phyloP scores from a whole-genome alignment of 2,113 vertebrate species.

The Poeciliopsis turrubarensis region DNA sequence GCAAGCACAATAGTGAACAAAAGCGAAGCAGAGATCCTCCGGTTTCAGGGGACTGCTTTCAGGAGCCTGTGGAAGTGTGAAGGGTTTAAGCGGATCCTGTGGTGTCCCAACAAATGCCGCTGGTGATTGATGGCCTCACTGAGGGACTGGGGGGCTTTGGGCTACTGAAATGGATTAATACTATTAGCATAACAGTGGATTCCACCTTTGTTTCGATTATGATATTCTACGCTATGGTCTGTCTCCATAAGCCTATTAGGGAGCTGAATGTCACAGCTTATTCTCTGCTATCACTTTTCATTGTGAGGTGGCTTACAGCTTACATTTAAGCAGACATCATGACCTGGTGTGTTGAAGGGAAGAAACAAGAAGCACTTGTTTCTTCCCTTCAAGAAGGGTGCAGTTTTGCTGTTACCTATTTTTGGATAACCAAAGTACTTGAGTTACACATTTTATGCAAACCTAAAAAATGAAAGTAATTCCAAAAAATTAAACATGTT shows the following conservation, averaged over 20 bases:
- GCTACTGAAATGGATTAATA: slow-evolving; percentile 60
- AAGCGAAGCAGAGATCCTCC: slow-evolving; percentile 27
- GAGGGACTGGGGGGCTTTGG: slow-evolving; percentile 30
- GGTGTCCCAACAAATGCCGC: slow-evolving; percentile 49
- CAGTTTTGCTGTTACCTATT: background rate
- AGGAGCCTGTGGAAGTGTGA: slow-evolving; percentile 57
- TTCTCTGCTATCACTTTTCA: slow-evolving; percentile 64
- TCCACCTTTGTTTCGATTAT: slow-evolving; percentile 56
- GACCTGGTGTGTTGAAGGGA: slow-evolving; percentile 6
- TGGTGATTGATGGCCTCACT: slow-evolving; percentile 67
- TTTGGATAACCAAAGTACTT: background rate
- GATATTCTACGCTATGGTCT: slow-evolving; percentile 54
- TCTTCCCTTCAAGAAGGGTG: too few relatives aligned
- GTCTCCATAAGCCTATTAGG: slow-evolving; percentile 70
- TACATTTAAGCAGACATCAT: slow-evolving; percentile 38
- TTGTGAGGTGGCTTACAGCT: slow-evolving; percentile 61
- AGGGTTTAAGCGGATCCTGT: slow-evolving; percentile 53
- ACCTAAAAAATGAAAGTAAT: slow-evolving; percentile 16
- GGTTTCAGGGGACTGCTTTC: slow-evolving; percentile 35
- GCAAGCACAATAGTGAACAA: slow-evolving; percentile 32
- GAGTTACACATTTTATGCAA: background rate
- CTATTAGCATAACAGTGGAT: slow-evolving; percentile 73
- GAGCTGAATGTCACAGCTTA: slow-evolving; percentile 43
- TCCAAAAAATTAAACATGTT: slow-evolving; percentile 29
- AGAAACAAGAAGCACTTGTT: slow-evolving; percentile 3